Evolutionary conservation across 2,797 vertebrate species (phyloP).

Genomic region (Argya squamiceps): DNA sequence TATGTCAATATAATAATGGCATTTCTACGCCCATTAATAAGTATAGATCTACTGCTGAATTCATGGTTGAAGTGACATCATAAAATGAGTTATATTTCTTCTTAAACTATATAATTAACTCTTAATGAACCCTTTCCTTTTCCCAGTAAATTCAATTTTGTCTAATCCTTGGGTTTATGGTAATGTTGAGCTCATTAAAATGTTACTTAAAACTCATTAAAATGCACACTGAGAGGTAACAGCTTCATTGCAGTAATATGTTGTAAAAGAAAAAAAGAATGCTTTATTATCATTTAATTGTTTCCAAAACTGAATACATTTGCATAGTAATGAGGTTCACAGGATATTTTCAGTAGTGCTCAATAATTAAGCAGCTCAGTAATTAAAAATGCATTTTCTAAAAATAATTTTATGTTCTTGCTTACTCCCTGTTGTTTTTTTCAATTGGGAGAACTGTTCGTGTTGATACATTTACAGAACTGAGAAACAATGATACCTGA

Average conservation of each 20-base stretch:
- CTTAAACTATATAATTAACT: slow-evolving; percentile 90
- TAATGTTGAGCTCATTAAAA: slow-evolving; percentile 95
- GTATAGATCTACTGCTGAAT: slow-evolving; percentile 45
- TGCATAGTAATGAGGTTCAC: slow-evolving; percentile 85
- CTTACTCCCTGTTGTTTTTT: slow-evolving; percentile 70
- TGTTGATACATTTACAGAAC: slow-evolving; percentile 32
- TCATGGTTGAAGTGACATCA: slow-evolving; percentile 67
- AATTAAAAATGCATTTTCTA: slow-evolving; percentile 84
- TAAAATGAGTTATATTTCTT: slow-evolving; percentile 76
- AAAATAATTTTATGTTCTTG: slow-evolving; percentile 77
- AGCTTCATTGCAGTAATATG: slow-evolving; percentile 92
- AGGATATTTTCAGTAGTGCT: slow-evolving; percentile 75
- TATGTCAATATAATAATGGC: slow-evolving; percentile 70
- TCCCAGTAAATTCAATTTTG: slow-evolving; percentile 85
- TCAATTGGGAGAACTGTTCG: slow-evolving; percentile 38
- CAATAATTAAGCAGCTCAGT: slow-evolving; percentile 83
- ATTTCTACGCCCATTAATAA: slow-evolving; percentile 68
- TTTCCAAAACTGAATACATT: slow-evolving; percentile 89
- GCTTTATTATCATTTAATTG: slow-evolving; percentile 92
- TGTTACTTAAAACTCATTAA: slow-evolving; percentile 97
- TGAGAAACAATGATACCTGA: not conserved
- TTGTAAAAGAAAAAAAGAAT: slow-evolving; percentile 85
- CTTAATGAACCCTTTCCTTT: slow-evolving; percentile 86
- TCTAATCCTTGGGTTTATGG: slow-evolving; percentile 89
- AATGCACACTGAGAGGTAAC: slow-evolving; percentile 91